Evolutionary conservation across 2,113 vertebrate genomes (phyloP), one percentile per base, ranked within the genome.

Genomic region (Henicopernis longicauda): DNA sequence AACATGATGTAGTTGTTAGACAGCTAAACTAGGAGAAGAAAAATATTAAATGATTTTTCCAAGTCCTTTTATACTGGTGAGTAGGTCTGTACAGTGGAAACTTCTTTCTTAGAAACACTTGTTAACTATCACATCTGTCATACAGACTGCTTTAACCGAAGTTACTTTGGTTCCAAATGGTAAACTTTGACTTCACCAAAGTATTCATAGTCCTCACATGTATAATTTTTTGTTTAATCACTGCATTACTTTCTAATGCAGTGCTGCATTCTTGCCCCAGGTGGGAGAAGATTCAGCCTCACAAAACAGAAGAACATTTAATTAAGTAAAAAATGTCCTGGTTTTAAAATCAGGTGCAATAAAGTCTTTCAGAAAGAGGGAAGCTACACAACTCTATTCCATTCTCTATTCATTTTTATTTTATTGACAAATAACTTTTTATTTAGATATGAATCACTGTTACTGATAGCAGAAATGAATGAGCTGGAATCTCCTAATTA

Each of bases 361-460:
- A 19, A 93, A 40, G 5, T 74, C 21, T 91, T 95, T 74, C 36
- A 89, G 69, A 52, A 84, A 16, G 8, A 45, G 25, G 63, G 15
- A 93, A 71, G 6, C 16, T 57, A 45, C 34, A 50, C 22, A 71
- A n/a, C 15, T 80, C 23, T 36, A 32, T 63, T 84, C 21, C 2
- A 15, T 58, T 70, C 6, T 78, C 16, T 74, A 62, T 58, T 89
- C 0, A 42, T 89, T 91, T 87, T 76, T 91, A 36, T 62, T 82
- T 87, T 87, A 82, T 69, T 72, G 73, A 50, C 18, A 84, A 85
- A 50, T 40, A 78, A 47, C 12, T 87, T 95, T 94, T 89, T 76
- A 79, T 93, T 89, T 89, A 52, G 6, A 7, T 79, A 79, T 91
- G 77, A 93, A 92, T 94, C n/a, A 47, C 42, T 67, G 22, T 71